Evolutionary conservation across 2,888 invertebrate genomes (phyloP).

Genomic region (Chymomyza caudatula): DNA sequence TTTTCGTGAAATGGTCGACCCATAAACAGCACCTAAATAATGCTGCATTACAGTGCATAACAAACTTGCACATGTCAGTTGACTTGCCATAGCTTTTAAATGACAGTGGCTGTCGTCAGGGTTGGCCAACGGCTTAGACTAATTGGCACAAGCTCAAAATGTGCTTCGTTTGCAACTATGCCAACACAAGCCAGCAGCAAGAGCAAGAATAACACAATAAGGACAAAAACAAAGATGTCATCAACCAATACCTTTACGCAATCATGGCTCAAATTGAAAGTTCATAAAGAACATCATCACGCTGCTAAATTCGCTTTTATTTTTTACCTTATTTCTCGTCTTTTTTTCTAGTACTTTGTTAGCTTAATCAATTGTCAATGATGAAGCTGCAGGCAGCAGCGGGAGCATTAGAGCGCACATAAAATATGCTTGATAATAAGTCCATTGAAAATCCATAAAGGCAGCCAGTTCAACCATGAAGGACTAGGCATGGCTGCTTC

Average conservation of each 20-base stretch:
- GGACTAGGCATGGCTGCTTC: not conserved
- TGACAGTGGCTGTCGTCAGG: not conserved
- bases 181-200: not conserved
- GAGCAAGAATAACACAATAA: not conserved
- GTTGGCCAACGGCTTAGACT: not conserved
- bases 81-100: not conserved
- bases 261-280: not conserved
- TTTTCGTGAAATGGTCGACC: not conserved
- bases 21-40: not conserved
- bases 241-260: not conserved
- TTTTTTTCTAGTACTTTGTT: conserved; percentile 7
- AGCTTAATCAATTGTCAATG: conserved; percentile 43
- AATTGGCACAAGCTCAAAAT: not conserved
- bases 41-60: not conserved
- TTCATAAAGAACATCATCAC: not conserved
- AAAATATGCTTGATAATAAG: conserved; percentile 44
- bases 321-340: not conserved
- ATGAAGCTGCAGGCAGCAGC: conserved; percentile 3
- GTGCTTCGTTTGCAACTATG: not conserved
- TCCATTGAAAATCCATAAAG: conserved; percentile 52
- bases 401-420: conserved; percentile 22
- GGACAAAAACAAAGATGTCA: not conserved
- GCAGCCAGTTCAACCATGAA: not conserved
- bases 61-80: not conserved
- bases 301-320: not conserved